Conservation (phyloP, 2,113 vertebrate species). For the Phalacrocorax carbo region DNA sequence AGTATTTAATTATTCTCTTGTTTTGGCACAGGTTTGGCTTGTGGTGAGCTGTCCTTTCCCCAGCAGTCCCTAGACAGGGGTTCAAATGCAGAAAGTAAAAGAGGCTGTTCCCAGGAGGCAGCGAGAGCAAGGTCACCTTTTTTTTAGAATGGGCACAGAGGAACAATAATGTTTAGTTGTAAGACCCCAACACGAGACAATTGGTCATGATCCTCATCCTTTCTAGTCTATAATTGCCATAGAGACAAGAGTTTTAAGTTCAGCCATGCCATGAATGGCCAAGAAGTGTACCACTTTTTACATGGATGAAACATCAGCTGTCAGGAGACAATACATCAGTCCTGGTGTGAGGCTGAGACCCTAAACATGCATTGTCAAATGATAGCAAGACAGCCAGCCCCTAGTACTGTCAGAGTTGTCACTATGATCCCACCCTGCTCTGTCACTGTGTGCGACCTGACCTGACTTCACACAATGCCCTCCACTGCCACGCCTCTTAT, state of each 20-base stretch:
- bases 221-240: neutral
- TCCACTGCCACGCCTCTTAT: accelerated
- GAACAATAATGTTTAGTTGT: neutral
- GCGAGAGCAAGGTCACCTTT: neutral
- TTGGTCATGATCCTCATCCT: neutral
- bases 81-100: neutral
- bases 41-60: neutral
- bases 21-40: neutral
- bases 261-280: neutral
- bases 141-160: neutral
- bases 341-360: neutral
- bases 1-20: neutral
- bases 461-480: neutral
- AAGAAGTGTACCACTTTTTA: neutral
- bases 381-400: neutral
- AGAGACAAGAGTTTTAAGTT: neutral
- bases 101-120: neutral
- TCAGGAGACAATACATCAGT: neutral
- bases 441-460: neutral
- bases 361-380: neutral
- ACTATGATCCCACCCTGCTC: neutral
- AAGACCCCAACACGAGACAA: accelerated
- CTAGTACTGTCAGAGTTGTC: neutral
- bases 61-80: neutral
- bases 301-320: neutral